Base-by-base conservation (phyloP, 2,888 invertebrate genomes). In the Cataglyphis altisquamis region DNA sequence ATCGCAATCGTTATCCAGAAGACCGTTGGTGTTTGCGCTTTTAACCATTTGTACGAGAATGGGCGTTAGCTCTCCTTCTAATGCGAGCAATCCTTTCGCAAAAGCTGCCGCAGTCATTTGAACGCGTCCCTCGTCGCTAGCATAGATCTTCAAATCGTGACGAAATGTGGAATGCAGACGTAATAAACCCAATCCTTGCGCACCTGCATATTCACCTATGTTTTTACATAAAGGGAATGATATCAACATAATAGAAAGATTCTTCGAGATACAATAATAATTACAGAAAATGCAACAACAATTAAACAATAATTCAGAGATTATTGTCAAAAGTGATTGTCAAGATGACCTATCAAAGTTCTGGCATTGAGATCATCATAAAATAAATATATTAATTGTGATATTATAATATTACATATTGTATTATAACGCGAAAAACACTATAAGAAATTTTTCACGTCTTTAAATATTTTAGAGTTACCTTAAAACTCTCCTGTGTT, bases 91-190 rank as follows among this genome's bases (percentile, higher is more conserved):
- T 0, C 99, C 99, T 95, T 99, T 99, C 3, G 99, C 99, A 95
- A 99, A 99, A 1, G 99, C 99, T 0, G 99, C 99, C 0, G 99
- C 99, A 0, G 99, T 99, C 99, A 99, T 99, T 95, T 99, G 99
- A 2, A 99, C 99, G 82, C 99, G 96, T 3, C 99, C 99, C 95
- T 99, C 99, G 95, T 99, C 99, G 0, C 99, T 99, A 0, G 99
- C 99, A 95, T 99, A 99, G 91, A 99, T 99, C 96, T 99, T 99
- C 84, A 99, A 96, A 95, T 99, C 99, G 95, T 99, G 99, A 0
- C 99, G 97, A 95, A 99, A 99, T 0, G 99, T 99, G 10, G 99
- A 99, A 95, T 99, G 99, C 0, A 99, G 96, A 87, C 98, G 96
- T 36, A 99, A 96, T 9, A 99, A 96, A 0, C 99, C 99, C 64